Evolutionary conservation across 2,888 invertebrate genomes (phyloP).

Genomic region (Ametastegia equiseti): DNA sequence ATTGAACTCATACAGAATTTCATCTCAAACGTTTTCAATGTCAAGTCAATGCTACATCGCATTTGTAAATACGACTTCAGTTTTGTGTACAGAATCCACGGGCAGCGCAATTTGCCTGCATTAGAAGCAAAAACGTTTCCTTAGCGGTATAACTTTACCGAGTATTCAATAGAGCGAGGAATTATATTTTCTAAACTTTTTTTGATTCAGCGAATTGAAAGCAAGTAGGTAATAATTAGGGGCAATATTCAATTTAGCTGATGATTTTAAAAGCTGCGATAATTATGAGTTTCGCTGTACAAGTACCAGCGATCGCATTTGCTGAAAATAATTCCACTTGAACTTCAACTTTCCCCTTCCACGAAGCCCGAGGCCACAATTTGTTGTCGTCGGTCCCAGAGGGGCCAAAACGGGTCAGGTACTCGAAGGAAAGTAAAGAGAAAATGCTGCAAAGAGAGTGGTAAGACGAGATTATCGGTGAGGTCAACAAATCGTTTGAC

Average conservation of each 20-base stretch:
- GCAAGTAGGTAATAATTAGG: background rate
- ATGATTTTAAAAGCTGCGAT: background rate
- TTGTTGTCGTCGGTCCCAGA: constrained; percentile 31
- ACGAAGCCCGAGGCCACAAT: constrained; percentile 26
- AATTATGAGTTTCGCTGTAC: background rate
- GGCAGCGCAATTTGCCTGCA: background rate
- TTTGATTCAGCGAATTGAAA: background rate
- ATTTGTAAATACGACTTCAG: background rate
- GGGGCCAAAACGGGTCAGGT: constrained; percentile 44
- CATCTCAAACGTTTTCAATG: background rate
- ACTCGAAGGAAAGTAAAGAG: constrained; percentile 56
- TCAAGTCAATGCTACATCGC: background rate
- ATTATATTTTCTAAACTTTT: no score
- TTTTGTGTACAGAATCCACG: background rate
- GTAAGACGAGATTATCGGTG: constrained; percentile 27
- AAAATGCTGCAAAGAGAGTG: constrained; percentile 33
- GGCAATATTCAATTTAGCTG: background rate
- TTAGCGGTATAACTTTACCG: no score
- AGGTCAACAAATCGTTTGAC: constrained; percentile 36
- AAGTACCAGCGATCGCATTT: constrained; percentile 1
- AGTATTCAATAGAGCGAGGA: no score
- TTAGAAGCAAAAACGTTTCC: background rate
- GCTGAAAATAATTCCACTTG: constrained; percentile 23
- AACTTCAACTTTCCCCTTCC: constrained; percentile 37
- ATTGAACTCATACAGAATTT: background rate